Percentiles rank a stretch among this genome's conserved stretches.
Evolutionary conservation across 2,797 vertebrate species (phyloP).

Genomic region (Halcyon smyrnensis): DNA sequence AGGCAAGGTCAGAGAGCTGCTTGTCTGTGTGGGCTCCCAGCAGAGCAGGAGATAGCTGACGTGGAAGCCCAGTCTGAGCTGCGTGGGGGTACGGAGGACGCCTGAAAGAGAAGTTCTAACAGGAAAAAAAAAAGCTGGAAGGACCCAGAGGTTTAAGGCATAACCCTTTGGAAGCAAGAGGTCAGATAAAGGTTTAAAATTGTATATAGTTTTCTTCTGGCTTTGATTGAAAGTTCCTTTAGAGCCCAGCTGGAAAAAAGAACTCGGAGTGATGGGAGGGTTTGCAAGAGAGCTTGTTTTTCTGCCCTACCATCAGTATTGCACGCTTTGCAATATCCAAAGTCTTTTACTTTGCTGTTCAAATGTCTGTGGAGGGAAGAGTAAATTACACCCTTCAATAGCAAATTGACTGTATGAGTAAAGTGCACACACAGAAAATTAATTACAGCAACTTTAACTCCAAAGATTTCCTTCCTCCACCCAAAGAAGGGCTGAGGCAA

Average conservation of each 20-base stretch:
- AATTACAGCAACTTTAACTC: background rate
- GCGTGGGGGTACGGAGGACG: background rate
- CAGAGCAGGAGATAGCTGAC: slow-evolving; percentile 61
- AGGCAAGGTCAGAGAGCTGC: slow-evolving; percentile 60
- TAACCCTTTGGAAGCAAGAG: slow-evolving; percentile 43
- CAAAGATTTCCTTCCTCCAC: background rate
- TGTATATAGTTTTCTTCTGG: slow-evolving; percentile 16
- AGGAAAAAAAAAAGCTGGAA: slow-evolving; percentile 27
- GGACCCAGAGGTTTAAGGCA: slow-evolving; percentile 39
- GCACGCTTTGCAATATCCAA: background rate
- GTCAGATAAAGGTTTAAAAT: slow-evolving; percentile 33
- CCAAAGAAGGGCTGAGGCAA: background rate
- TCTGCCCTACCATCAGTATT: slow-evolving; percentile 7
- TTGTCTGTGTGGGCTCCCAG: slow-evolving; percentile 31
- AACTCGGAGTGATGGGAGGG: background rate
- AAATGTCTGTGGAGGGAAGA: background rate
- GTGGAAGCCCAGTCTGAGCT: background rate
- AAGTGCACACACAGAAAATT: background rate
- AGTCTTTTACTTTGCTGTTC: background rate
- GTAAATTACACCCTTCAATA: background rate
- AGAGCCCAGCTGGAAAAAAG: background rate
- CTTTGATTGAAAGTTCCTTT: slow-evolving; percentile 63
- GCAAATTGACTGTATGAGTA: background rate
- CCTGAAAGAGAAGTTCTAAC: slow-evolving; percentile 60
- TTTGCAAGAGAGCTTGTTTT: background rate